These are phyloP conservation scores for Natator depressus DNA, from an alignment of 2,113 vertebrate genomes.

Conservation along the genomic window DNA sequence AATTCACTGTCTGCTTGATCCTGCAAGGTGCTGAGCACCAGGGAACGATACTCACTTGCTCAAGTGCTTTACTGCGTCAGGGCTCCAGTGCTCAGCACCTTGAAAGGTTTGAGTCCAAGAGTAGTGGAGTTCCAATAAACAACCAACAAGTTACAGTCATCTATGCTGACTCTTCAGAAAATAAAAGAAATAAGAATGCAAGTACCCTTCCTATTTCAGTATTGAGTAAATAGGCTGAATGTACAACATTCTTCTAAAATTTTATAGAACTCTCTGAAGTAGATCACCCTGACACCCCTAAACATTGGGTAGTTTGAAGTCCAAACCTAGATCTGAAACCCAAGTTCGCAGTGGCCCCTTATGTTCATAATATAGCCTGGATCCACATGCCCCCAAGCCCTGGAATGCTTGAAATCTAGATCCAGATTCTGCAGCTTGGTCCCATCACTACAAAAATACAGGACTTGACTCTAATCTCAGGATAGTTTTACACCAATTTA, in stretches of 20 bases:
- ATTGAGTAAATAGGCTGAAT: not conserved
- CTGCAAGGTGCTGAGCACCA: not conserved
- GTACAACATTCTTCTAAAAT: not conserved
- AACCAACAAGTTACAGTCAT: not conserved
- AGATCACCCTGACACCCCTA: not conserved
- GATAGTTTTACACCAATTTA: not conserved
- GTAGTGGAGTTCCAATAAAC: not conserved
- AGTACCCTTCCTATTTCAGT: not conserved
- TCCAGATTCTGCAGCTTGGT: not conserved
- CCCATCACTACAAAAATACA: not conserved
- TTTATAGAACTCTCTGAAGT: not conserved
- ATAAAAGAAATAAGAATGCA: not conserved
- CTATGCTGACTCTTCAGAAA: not conserved
- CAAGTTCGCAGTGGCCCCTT: not conserved
- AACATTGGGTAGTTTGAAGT: not conserved
- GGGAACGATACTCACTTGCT: rapidly evolving
- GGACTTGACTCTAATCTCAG: rapidly evolving
- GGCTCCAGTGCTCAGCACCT: rapidly evolving
- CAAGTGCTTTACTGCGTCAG: rapidly evolving
- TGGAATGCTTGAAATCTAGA: not conserved
- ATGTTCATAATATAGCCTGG: rapidly evolving
- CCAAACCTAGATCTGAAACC: not conserved
- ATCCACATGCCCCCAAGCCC: rapidly evolving
- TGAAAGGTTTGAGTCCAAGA: not conserved
- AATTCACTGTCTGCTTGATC: rapidly evolving